Conservation (phyloP, 2,113 vertebrate species). For the Centropus unirufus region DNA sequence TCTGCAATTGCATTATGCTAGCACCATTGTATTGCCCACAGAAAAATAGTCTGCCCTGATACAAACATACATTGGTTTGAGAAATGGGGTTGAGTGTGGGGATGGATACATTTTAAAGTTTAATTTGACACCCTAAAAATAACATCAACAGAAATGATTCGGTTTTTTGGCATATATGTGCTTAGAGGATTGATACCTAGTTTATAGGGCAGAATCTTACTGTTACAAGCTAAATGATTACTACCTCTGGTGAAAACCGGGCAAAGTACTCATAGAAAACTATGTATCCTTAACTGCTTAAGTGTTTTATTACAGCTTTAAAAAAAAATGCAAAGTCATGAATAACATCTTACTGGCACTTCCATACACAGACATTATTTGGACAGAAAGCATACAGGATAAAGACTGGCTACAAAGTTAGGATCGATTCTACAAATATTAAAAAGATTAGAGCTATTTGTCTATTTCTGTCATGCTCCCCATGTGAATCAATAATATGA, state of each 20-base stretch:
- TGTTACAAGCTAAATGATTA: background rate
- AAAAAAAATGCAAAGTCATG: background rate
- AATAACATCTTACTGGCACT: background rate
- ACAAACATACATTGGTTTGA: background rate
- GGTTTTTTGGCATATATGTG: background rate
- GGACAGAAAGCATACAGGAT: background rate
- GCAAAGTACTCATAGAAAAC: background rate
- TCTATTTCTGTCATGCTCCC: background rate
- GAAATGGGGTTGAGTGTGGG: rapidly evolving
- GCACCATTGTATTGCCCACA: background rate
- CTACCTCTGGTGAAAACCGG: background rate
- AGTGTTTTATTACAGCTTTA: background rate
- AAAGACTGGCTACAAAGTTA: background rate
- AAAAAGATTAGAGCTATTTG: background rate
- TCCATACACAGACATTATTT: background rate
- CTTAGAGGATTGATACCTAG: background rate
- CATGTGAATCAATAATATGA: background rate
- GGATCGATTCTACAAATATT: background rate
- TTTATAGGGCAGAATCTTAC: background rate
- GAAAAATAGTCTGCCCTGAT: background rate
- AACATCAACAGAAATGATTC: background rate
- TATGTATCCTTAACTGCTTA: background rate
- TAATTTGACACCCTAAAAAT: background rate
- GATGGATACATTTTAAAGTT: background rate
- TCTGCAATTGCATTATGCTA: background rate